Percentiles rank a stretch among this genome's conserved stretches.
These are phyloP conservation scores for Perdita meconis DNA, from an alignment of 2,888 invertebrate genomes.

Conservation along the genomic window DNA sequence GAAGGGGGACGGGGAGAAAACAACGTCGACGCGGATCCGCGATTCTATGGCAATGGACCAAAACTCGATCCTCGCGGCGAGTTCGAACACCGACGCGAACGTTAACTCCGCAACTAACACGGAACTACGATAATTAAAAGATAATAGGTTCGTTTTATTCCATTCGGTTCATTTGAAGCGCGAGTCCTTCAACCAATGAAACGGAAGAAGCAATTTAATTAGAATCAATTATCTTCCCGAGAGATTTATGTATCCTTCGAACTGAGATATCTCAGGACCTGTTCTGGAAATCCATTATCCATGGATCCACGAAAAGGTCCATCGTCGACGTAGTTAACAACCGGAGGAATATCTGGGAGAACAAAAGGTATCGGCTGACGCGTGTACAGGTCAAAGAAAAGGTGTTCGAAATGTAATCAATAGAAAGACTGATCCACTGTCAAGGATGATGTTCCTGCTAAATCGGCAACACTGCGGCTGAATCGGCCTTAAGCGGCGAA, in stretches of 20 bases:
- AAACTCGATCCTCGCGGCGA: slow-evolving; percentile 40
- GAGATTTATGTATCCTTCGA: too few relatives aligned
- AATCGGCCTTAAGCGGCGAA: slow-evolving; percentile 55
- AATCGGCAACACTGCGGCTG: slow-evolving; percentile 58
- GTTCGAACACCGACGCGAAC: slow-evolving; percentile 22
- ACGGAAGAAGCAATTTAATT: too few relatives aligned
- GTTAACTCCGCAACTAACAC: slow-evolving; percentile 11
- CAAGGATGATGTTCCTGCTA: slow-evolving; percentile 50
- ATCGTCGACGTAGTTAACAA: too few relatives aligned
- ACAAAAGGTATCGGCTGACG: background rate
- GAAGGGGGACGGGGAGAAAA: background rate
- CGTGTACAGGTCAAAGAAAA: slow-evolving; percentile 1
- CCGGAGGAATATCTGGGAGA: background rate
- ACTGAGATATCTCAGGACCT: too few relatives aligned
- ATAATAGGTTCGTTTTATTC: background rate
- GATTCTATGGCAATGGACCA: slow-evolving; percentile 51
- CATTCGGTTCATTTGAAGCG: too few relatives aligned
- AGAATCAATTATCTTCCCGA: too few relatives aligned
- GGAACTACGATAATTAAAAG: slow-evolving; percentile 22
- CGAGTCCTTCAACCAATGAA: background rate
- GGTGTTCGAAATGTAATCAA: slow-evolving; percentile 49
- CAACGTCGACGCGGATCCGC: slow-evolving; percentile 23
- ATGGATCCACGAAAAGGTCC: background rate
- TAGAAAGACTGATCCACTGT: slow-evolving; percentile 59
- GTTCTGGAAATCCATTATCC: too few relatives aligned